These are phyloP conservation scores for Caenorhabditis drosophilae DNA, from an alignment of 2,888 invertebrate genomes.

Conservation along the genomic window DNA sequence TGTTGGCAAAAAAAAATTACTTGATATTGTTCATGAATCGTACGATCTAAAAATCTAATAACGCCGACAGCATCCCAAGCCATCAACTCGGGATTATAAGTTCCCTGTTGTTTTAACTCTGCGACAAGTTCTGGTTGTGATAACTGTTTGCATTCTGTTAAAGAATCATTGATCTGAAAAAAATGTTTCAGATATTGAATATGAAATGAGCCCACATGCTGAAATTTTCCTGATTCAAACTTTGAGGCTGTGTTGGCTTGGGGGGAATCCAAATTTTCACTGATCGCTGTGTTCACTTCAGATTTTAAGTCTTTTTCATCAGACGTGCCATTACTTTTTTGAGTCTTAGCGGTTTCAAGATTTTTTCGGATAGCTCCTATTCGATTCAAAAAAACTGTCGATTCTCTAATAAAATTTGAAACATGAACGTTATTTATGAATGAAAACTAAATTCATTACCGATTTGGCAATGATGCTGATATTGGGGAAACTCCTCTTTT, in stretches of 20 bases:
- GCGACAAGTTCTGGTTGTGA: constrained; percentile 46
- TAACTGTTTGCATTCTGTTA: constrained; percentile 37
- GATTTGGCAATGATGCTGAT: constrained; percentile 53
- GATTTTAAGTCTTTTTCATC: constrained; percentile 20
- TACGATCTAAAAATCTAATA: constrained; percentile 65
- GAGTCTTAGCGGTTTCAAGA: constrained; percentile 29
- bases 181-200: background rate
- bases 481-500: constrained; percentile 47
- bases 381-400: constrained; percentile 46
- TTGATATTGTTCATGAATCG: constrained; percentile 67
- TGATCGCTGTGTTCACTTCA: constrained; percentile 18
- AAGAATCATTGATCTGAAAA: constrained; percentile 41
- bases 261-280: constrained; percentile 23
- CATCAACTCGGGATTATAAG: constrained; percentile 69
- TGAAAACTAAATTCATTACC: constrained; percentile 12
- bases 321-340: no score
- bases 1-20: constrained; percentile 27
- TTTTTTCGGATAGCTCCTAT: constrained; percentile 44
- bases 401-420: constrained; percentile 33
- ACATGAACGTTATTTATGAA: background rate
- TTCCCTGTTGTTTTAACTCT: constrained; percentile 55
- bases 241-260: constrained; percentile 14
- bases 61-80: constrained; percentile 69
- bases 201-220: constrained; percentile 10
- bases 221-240: constrained; percentile 39